Base-by-base conservation (phyloP, 2,888 invertebrate genomes). In the Odontomyia ornata region DNA sequence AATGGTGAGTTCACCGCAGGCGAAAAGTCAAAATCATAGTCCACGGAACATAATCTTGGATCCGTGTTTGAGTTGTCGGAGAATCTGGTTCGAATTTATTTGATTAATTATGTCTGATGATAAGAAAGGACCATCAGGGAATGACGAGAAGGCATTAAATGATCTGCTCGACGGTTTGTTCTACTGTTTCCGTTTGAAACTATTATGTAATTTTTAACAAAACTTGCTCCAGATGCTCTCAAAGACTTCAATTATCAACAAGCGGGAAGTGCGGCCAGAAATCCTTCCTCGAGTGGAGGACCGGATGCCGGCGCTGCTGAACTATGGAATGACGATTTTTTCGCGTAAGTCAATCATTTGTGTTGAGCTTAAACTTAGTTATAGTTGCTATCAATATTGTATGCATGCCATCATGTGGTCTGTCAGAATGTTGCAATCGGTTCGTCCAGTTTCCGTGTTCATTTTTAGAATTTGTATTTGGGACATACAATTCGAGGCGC, bases 161-260 rank as follows among this genome's bases (percentile, higher is more conserved):
- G 92, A 93, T 80, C 88, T 94, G 81, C 86, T 94, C 80, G 92
- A 93, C 85, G 94, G 94, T 94, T 86, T 90, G 84, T 83, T 72
- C 62, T 5, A 2, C 30, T 11, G 23, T 18, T 75, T 52, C 23
- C 21, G 27, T 21, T 47, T 77, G 76, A 36, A 69, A 76, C 25
- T 57, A 60, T 77, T 78, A 69, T 78, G 52, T 77, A 78, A 78
- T 79, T 79, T 52, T 18, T 11, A n/a, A 21, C 3, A 46, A 3
- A 25, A 21, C 9, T 28, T 80, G 80, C 47, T 79, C 27, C 83
- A 93, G 93, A 91, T 88, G 93, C 93, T 23, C 87, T 90, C 78
- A 87, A 89, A 82, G 91, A 91, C 83, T 91, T 91, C 81, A 87
- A 86, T 75, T 23, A n/a, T 80, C 52, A 21, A 73, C 43, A 52